phyloP scores from a whole-genome alignment of 1,140 invertebrate species.

The Philaenus spumarius region DNA sequence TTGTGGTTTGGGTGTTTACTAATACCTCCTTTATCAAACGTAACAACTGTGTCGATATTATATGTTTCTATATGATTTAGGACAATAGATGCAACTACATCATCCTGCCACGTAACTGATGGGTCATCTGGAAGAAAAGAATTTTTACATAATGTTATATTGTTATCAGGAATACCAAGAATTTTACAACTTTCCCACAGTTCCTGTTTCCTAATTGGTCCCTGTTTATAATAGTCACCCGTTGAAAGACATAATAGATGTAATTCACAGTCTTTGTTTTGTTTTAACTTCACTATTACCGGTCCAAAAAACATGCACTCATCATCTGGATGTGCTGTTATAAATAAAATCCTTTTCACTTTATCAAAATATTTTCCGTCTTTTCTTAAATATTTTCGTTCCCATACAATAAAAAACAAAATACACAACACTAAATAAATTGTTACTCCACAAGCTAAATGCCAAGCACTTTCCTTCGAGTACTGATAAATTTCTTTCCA shows the following conservation, averaged over 20 bases:
- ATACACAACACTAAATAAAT: no score
- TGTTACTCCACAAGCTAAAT: no score
- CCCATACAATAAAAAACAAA: no score
- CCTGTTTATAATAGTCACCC: conserved; percentile 66
- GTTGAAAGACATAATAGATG: conserved; percentile 81
- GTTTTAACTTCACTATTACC: conserved; percentile 64
- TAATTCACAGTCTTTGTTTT: conserved; percentile 54
- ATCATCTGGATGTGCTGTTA: conserved; percentile 93
- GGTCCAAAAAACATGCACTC: conserved; percentile 99
- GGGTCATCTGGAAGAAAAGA: conserved; percentile 69
- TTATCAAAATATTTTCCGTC: background rate
- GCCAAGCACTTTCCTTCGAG: no score
- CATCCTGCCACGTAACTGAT: conserved; percentile 63
- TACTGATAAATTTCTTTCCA: no score
- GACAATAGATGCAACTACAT: conserved; percentile 62
- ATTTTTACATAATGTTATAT: conserved; percentile 62
- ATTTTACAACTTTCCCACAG: conserved; percentile 66
- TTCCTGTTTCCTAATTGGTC: conserved; percentile 62
- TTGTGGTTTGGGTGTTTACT: conserved; percentile 86
- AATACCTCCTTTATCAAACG: conserved; percentile 87
- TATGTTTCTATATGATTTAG: conserved; percentile 62
- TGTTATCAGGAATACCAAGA: conserved; percentile 67
- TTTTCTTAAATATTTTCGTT: no score
- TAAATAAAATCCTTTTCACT: conserved; percentile 57
- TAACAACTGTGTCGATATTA: conserved; percentile 76